Percentiles rank a stretch among this genome's conserved stretches.
phyloP scores from a whole-genome alignment of 2,797 vertebrate genomes.

The Cyprinella venusta region DNA sequence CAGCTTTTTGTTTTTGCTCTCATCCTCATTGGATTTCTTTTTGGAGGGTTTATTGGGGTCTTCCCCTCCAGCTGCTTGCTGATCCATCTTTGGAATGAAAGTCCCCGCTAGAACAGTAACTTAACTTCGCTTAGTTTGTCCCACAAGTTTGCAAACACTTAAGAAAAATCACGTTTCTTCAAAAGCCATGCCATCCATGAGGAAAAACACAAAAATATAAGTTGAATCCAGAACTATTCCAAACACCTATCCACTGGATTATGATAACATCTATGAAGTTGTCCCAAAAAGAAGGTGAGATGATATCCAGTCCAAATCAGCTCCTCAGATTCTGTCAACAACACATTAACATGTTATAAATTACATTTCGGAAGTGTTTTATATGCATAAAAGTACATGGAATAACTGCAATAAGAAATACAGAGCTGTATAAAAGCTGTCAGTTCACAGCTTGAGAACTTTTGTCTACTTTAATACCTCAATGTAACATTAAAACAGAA shows the following conservation, averaged over 20 bases:
- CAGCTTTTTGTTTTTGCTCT: conserved; percentile 85
- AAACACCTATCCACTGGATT: conserved; percentile 40
- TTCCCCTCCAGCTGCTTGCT: conserved; percentile 78
- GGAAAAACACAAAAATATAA: not conserved
- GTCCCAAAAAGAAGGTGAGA: conserved; percentile 66
- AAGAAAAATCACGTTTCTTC: conserved; percentile 67
- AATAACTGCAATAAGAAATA: not conserved
- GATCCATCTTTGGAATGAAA: conserved; percentile 73
- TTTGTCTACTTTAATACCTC: not conserved
- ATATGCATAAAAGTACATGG: not conserved
- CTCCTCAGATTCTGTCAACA: conserved; percentile 53
- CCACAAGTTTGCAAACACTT: conserved; percentile 29
- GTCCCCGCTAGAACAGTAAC: conserved; percentile 43
- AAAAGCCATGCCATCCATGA: conserved; percentile 70
- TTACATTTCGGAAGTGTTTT: not conserved
- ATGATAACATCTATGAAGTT: conserved; percentile 12
- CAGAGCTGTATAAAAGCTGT: not conserved
- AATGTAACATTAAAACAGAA: not conserved
- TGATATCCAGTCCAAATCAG: conserved; percentile 52
- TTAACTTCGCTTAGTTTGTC: conserved; percentile 58
- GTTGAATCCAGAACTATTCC: conserved; percentile 46
- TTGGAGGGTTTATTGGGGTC: conserved; percentile 80
- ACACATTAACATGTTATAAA: conserved; percentile 3
- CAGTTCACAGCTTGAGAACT: conserved; percentile 12
- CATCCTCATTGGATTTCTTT: conserved; percentile 81